A percentile compares a stretch with the other conserved stretches of the same genome.
Evolutionary conservation across 2,113 vertebrate species (phyloP).

Genomic region (Castor canadensis): DNA sequence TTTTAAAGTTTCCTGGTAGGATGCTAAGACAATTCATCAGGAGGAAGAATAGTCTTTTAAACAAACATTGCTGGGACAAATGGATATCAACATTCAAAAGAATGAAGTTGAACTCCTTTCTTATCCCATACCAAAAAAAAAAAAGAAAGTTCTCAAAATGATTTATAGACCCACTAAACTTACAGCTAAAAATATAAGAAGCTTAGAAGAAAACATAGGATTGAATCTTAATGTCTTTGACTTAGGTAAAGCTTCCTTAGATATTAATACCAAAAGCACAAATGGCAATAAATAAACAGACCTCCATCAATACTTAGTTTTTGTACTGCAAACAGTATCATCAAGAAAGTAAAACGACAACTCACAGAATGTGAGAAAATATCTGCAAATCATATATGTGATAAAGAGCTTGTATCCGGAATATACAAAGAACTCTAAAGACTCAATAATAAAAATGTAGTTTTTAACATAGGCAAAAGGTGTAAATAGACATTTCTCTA

Average conservation of each 20-base stretch:
- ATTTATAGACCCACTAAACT: not conserved
- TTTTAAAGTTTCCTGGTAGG: not conserved
- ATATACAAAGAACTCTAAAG: not conserved
- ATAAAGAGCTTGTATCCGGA: not conserved
- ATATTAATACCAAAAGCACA: not conserved
- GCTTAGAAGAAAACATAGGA: slow-evolving; percentile 5
- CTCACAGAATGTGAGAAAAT: not conserved
- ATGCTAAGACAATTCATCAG: slow-evolving; percentile 15
- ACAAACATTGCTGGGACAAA: slow-evolving; percentile 15
- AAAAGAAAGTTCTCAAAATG: slow-evolving; percentile 31
- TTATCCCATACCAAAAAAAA: not conserved
- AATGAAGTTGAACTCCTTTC: not conserved
- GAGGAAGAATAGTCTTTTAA: slow-evolving; percentile 1
- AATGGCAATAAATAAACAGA: not conserved
- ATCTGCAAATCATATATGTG: not conserved
- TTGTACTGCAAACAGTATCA: not conserved
- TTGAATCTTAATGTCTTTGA: not conserved
- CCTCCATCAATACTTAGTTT: slow-evolving; percentile 7
- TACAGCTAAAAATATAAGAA: slow-evolving; percentile 37
- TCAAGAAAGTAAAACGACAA: slow-evolving; percentile 1
- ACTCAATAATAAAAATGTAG: not conserved
- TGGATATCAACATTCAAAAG: slow-evolving; percentile 34
- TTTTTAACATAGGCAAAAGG: slow-evolving; percentile 25
- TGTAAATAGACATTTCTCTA: slow-evolving; percentile 39
- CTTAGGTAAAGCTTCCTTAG: not conserved